Evolutionary conservation across 2,113 vertebrate species (phyloP).

Genomic region (Oreochromis spilurus): DNA sequence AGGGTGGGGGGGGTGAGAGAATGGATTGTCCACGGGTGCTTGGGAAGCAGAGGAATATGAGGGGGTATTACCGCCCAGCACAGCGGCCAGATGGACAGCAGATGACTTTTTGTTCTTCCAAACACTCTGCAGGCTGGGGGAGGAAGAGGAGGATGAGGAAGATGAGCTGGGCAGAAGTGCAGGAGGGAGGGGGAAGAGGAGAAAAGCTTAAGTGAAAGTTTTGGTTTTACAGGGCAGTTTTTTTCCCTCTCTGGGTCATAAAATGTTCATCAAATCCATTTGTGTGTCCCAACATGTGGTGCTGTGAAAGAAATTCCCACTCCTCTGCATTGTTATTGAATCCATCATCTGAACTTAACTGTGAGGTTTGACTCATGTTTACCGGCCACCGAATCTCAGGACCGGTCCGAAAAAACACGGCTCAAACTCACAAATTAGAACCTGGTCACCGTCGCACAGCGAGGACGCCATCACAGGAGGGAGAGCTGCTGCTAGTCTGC

Average conservation of each 20-base stretch:
- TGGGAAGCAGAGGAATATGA: slow-evolving; percentile 49
- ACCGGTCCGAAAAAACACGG: neutral
- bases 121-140: slow-evolving; percentile 3
- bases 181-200: neutral
- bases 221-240: neutral
- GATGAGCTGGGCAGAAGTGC: neutral
- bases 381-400: neutral
- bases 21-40: slow-evolving; percentile 63
- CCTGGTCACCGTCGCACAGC: neutral
- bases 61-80: slow-evolving; percentile 31
- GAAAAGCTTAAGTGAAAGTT: slow-evolving; percentile 6
- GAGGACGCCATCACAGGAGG: neutral
- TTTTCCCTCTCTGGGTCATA: neutral
- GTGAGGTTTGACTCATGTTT: neutral
- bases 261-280: neutral
- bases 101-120: slow-evolving; percentile 57
- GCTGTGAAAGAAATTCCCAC: neutral
- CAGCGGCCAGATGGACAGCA: slow-evolving; percentile 64
- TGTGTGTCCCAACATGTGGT: neutral
- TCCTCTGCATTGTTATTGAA: neutral
- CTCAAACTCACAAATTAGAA: neutral
- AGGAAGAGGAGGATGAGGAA: neutral
- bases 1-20: slow-evolving; percentile 2
- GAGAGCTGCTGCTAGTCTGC: neutral
- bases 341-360: neutral